phyloP scores from a whole-genome alignment of 2,797 vertebrate genomes.

The Ctenochaetus hawaiiensis region DNA sequence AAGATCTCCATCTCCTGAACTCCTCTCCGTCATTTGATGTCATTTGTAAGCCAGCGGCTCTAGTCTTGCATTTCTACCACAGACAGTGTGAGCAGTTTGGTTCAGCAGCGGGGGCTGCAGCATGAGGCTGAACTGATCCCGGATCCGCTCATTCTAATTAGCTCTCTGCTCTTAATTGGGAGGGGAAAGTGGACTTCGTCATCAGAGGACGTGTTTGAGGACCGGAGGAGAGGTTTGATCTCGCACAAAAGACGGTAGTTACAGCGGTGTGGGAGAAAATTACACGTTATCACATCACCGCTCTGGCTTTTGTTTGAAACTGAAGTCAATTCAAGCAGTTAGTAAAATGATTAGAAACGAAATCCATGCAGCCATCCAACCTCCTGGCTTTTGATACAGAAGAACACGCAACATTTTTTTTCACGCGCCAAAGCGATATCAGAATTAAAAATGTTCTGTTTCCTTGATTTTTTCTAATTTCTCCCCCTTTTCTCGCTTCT shows the following conservation, averaged over 20 bases:
- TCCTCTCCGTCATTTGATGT: constrained; percentile 20
- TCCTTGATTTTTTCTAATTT: constrained; percentile 35
- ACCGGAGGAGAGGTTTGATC: constrained; percentile 55
- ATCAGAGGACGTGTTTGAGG: constrained; percentile 67
- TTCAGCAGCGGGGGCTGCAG: constrained; percentile 31
- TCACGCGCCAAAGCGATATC: background rate
- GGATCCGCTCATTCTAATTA: constrained; percentile 83
- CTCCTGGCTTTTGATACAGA: background rate
- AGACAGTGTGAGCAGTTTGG: constrained; percentile 24
- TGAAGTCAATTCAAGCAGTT: constrained; percentile 31
- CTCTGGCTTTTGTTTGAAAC: constrained; percentile 33
- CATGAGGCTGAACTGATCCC: constrained; percentile 53
- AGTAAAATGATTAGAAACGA: constrained; percentile 13
- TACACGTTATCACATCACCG: constrained; percentile 54
- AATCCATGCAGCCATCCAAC: background rate
- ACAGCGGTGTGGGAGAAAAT: constrained; percentile 54
- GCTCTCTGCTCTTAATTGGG: constrained; percentile 85
- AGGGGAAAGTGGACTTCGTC: constrained; percentile 67
- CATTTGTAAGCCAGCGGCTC: constrained; percentile 28
- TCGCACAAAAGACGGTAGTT: constrained; percentile 45
- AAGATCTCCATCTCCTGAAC: background rate
- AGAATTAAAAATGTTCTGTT: background rate
- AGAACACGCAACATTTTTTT: background rate
- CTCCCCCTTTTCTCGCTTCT: background rate
- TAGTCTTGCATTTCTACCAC: background rate